These are phyloP conservation scores for Schizopygopsis pylzovi DNA, from an alignment of 2,797 vertebrate genomes.

Conservation along the genomic window DNA sequence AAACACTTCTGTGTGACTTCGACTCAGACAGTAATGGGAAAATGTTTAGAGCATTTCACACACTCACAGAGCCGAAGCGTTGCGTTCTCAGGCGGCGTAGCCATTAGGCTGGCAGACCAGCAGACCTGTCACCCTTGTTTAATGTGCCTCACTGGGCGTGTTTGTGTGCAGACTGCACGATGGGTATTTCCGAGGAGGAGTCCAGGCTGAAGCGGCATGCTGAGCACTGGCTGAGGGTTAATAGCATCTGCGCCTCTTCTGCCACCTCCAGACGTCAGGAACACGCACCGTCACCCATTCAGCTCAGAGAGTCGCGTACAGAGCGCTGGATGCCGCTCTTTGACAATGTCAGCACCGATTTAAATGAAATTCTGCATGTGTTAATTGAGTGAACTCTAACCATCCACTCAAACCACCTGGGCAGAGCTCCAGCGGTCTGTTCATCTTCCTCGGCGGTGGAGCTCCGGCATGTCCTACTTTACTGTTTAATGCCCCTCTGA, in stretches of 20 bases:
- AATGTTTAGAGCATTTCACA: conserved; percentile 54
- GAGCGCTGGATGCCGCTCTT: conserved; percentile 21
- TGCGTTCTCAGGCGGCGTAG: conserved; percentile 42
- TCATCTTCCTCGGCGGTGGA: conserved; percentile 18
- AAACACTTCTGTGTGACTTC: conserved; percentile 29
- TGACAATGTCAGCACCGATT: conserved; percentile 31
- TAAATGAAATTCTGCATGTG: conserved; percentile 36
- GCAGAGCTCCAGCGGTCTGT: conserved; percentile 33
- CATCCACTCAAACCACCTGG: conserved; percentile 40
- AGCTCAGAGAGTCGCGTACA: conserved; percentile 18
- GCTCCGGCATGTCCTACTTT: conserved; percentile 56
- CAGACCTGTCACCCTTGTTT: conserved; percentile 58
- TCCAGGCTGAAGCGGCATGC: conserved; percentile 2
- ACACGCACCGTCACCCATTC: conserved; percentile 7
- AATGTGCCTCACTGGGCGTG: conserved; percentile 46
- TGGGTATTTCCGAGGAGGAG: conserved; percentile 11
- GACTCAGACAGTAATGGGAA: conserved; percentile 44
- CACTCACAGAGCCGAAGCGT: conserved; percentile 28
- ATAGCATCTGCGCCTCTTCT: conserved; percentile 21
- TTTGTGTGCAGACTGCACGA: conserved; percentile 28
- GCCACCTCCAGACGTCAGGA: conserved; percentile 27
- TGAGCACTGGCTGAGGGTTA: conserved; percentile 36
- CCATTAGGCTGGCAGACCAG: conserved; percentile 57
- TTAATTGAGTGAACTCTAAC: conserved; percentile 44
- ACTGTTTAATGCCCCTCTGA: conserved; percentile 48